Conservation (phyloP, 2,888 invertebrate genomes). For the Crepidodera aurea region DNA sequence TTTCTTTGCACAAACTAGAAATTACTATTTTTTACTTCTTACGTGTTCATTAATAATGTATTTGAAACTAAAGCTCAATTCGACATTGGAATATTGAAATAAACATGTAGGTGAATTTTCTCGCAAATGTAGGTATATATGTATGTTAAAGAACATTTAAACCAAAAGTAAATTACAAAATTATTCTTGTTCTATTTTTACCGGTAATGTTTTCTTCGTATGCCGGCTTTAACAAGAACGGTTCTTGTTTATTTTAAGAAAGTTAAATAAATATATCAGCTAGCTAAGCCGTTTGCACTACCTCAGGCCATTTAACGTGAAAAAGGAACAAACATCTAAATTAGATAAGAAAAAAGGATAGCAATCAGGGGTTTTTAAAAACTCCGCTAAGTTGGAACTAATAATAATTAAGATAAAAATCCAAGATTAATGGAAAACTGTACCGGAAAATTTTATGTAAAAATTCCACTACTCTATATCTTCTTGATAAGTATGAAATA, state of each 20-base stretch:
- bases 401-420: constrained; percentile 63
- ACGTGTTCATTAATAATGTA: too few relatives aligned
- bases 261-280: constrained; percentile 19
- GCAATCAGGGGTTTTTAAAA: constrained; percentile 56
- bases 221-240: neutral
- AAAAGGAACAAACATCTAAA: constrained; percentile 42
- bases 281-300: constrained; percentile 14
- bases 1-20: too few relatives aligned
- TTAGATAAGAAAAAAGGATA: constrained; percentile 46
- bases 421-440: constrained; percentile 62
- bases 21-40: too few relatives aligned
- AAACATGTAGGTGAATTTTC: too few relatives aligned
- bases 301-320: constrained; percentile 26
- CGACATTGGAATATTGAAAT: too few relatives aligned
- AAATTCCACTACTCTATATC: constrained; percentile 63
- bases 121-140: too few relatives aligned
- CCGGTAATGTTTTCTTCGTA: neutral
- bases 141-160: too few relatives aligned
- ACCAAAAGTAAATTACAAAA: too few relatives aligned
- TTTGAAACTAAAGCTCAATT: too few relatives aligned
- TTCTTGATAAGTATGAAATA: constrained; percentile 62
- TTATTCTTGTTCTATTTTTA: too few relatives aligned
- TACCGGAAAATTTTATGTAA: constrained; percentile 63
- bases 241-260: constrained; percentile 7
- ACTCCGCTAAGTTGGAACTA: constrained; percentile 60